Base-by-base conservation (phyloP, 2,113 vertebrate species). In the Panthera uncia region DNA sequence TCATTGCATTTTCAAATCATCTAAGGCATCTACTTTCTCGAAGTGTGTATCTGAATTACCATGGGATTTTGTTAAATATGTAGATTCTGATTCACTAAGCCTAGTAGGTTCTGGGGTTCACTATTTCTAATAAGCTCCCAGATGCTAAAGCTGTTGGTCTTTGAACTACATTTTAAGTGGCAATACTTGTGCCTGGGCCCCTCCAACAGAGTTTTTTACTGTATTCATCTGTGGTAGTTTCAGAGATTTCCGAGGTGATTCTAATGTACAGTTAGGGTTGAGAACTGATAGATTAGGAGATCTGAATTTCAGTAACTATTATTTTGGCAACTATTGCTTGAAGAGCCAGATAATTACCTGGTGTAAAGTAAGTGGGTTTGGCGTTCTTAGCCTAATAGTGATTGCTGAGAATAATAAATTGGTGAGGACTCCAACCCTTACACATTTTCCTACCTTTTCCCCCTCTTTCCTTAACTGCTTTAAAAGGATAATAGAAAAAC, bases 371-470 rank as follows among this genome's bases (percentile, higher is more conserved):
- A 88, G 63, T 94, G 78, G 11, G 48, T 81, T 23, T 16, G 33
- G 36, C 6, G 7, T 36, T 92, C 84, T 94, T 95, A 87, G n/a
- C 94, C 76, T 83, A 78, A 45, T 93, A 36, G 55, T 83, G 21
- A 93, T 92, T 90, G 10, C 6, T n/a, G 57, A 95, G 71, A 84
- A 88, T 82, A 85, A 87, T 94, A 63, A 90, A 55, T 92, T 89
- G 73, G 4, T 95, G 93, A 85, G 81, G 8, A 81, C 38, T 86
- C 38, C 29, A 16, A 21, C 76, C n/a, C 31, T 96, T 89, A 65
- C 16, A 45, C 8, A 73, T 89, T 94, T 91, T 88, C 38, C 27
- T 95, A 11, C 52, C 27, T 41, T 25, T 88, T 71, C 15, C 4
- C 41, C 12, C 31, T 61, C 38, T 76, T 86, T 73, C 38, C 52